A percentile compares a stretch with the other conserved stretches of the same genome.
These are phyloP conservation scores for Brachymystax lenok DNA, from an alignment of 2,797 vertebrate genomes.

Conservation along the genomic window DNA sequence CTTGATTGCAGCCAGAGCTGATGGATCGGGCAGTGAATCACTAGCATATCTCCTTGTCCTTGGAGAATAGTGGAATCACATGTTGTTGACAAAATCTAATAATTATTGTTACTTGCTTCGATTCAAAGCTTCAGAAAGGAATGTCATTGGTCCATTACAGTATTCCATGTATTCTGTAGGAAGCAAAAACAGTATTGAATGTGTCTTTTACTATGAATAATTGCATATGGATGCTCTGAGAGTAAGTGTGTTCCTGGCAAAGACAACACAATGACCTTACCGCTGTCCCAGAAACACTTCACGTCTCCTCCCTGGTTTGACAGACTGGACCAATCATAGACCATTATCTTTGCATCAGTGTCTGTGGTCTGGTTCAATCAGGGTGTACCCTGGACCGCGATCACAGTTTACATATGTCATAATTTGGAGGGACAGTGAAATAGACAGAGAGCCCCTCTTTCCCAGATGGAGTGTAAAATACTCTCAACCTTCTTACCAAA, in stretches of 20 bases:
- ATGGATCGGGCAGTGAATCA: no score
- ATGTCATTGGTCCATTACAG: background rate
- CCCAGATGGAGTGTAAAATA: conserved; percentile 31
- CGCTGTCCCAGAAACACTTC: conserved; percentile 23
- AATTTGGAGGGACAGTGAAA: conserved; percentile 22
- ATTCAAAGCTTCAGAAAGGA: background rate
- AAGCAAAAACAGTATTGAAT: background rate
- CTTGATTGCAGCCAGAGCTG: background rate
- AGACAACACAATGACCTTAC: conserved; percentile 36
- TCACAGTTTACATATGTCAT: conserved; percentile 43
- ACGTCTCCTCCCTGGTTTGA: conserved; percentile 8
- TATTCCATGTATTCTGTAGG: background rate
- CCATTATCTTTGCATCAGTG: conserved; percentile 26
- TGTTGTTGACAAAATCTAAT: background rate
- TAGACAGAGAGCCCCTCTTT: conserved; percentile 44
- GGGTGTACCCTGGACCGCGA: background rate
- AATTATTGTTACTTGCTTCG: background rate
- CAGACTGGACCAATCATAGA: conserved; percentile 40
- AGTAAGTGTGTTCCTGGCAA: conserved; percentile 12
- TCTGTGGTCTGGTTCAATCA: conserved; percentile 35
- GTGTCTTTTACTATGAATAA: background rate
- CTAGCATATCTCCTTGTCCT: background rate
- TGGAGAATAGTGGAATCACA: background rate
- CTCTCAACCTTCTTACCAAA: conserved; percentile 6
- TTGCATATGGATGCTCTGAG: background rate